Base-by-base conservation (phyloP, 1,140 invertebrate species). In the Dufourea novaeangliae region DNA sequence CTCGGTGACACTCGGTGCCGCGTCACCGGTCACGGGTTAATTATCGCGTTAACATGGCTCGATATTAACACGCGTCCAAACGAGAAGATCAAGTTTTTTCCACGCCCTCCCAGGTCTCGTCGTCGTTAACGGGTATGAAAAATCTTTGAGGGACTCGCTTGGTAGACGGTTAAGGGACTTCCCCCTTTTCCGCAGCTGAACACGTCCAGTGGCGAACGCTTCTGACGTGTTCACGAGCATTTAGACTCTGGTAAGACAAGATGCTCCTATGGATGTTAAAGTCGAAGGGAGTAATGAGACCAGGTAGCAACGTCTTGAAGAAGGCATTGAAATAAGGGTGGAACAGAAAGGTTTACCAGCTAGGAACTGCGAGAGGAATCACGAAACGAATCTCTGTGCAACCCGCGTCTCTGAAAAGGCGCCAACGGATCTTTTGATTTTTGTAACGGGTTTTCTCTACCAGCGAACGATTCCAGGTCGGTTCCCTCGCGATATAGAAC, bases 1-100 rank as follows among this genome's bases (percentile, higher is more conserved):
- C 66, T 68, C 66, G 66, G 73, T 57, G 73, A 77, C 67, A 70
- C 75, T 70, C 34, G 75, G 27, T 41, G 54, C 57, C 68, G 37
- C 68, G 68, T 71, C 68, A 70, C 67, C 67, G 75, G 75, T 71
- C 56, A 71, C 59, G 75, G 68, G 75, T 77, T 71, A 77, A 70
- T 77, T 77, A 71, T 63, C 67, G 34, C 67, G 75, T 70, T 77
- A 71, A 77, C 67, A 52, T 52, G 67, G 11, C 67, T 39, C 67
- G 74, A 61, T 62, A 39, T 62, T 41, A 54, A 77, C 67, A 20
- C 67, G 75, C n/a, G 44, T n/a, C 8, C 22, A 14, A 39, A 25
- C 32, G 54, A n/a, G n/a, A 56, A 76, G 52, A 39, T 69, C 64
- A 22, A 37, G 29, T 37, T 59, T 50, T 76, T 68, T 46, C 20